Conservation (phyloP, 2,797 vertebrate species). For the Zenarchopterus dispar region DNA sequence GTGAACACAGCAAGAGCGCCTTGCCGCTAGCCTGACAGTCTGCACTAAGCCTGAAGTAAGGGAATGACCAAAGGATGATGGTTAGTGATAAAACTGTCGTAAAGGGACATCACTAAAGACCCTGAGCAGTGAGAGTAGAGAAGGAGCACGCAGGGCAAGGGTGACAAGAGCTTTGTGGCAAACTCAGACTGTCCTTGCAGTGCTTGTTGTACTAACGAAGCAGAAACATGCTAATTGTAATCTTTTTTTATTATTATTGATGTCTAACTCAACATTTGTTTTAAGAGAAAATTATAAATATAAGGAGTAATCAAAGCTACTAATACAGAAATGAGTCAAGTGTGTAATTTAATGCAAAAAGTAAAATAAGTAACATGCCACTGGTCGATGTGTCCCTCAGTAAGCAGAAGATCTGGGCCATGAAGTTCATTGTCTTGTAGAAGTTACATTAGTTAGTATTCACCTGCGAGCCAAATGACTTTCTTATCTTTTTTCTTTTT, state of each 20-base stretch:
- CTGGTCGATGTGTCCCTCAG: constrained; percentile 16
- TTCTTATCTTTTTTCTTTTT: constrained; percentile 33
- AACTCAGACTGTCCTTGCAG: constrained; percentile 23
- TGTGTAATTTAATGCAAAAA: constrained; percentile 33
- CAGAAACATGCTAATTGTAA: constrained; percentile 23
- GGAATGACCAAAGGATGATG: constrained; percentile 43
- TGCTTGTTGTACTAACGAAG: constrained; percentile 54
- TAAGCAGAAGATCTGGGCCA: constrained; percentile 44
- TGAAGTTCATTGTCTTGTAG: constrained; percentile 17
- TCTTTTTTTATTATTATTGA: too few species aligned
- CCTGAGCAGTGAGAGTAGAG: constrained; percentile 49
- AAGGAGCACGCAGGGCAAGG: constrained; percentile 23
- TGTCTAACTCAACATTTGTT: constrained; percentile 4
- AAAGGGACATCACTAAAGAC: constrained; percentile 50
- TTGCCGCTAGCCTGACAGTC: constrained; percentile 56
- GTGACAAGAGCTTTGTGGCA: constrained; percentile 48
- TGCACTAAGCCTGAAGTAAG: constrained; percentile 56
- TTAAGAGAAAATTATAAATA: constrained; percentile 27
- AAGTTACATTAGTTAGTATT: constrained; percentile 55
- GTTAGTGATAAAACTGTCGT: constrained; percentile 47
- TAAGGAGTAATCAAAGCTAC: constrained; percentile 16
- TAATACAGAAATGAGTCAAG: constrained; percentile 24
- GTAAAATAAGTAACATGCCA: neutral
- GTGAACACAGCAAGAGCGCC: constrained; percentile 60
- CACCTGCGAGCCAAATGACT: constrained; percentile 43